These are phyloP conservation scores for Tetragnatha versicolor DNA, from an alignment of 1,140 invertebrate species.

Conservation along the genomic window DNA sequence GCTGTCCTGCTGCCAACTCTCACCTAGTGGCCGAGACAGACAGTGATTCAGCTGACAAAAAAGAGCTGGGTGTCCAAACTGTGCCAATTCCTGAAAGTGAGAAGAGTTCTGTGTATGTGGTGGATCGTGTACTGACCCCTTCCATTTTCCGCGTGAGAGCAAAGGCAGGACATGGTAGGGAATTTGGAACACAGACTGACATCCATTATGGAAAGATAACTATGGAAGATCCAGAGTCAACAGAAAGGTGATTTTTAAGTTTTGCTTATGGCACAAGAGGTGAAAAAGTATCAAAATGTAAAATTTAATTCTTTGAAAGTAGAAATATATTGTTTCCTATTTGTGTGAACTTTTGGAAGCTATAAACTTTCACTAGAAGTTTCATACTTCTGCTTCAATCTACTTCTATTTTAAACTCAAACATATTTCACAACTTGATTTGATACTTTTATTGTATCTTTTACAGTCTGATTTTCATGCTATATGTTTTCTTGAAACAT, in stretches of 20 bases:
- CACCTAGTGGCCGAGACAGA: not conserved
- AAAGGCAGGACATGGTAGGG: conserved; percentile 9
- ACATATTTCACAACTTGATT: not conserved
- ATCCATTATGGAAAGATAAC: conserved; percentile 37
- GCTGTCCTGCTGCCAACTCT: not conserved
- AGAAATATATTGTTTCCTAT: not conserved
- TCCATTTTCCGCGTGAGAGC: conserved; percentile 43
- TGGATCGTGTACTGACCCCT: conserved; percentile 51
- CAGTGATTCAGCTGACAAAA: not conserved
- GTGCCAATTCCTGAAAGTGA: conserved; percentile 28
- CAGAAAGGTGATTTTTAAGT: conserved; percentile 32
- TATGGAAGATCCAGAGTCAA: conserved; percentile 40
- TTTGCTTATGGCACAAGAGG: no score
- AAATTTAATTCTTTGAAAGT: not conserved
- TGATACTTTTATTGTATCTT: no score
- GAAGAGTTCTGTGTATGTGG: conserved; percentile 36
- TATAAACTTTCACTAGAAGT: no score
- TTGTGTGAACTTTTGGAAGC: no score
- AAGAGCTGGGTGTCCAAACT: conserved; percentile 46
- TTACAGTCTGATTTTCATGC: not conserved
- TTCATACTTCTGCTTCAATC: not conserved
- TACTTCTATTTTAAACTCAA: not conserved
- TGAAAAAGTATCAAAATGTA: no score
- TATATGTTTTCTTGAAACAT: not conserved
- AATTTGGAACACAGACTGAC: conserved; percentile 52